Evolutionary conservation across 2,888 invertebrate genomes (phyloP), one percentile per base, ranked within the genome.

Genomic region (Drosophila mercatorum): DNA sequence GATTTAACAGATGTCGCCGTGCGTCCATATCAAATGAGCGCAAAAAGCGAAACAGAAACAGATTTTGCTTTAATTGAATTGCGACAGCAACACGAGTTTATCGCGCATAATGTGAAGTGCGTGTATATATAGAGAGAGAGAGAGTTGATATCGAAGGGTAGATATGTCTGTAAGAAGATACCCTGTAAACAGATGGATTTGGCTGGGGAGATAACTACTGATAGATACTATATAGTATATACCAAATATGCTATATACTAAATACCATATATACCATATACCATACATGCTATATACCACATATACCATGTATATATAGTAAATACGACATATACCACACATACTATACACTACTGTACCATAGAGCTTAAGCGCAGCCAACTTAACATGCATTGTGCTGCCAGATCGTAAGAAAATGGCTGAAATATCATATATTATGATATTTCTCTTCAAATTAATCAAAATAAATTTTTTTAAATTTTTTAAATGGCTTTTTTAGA

Each of bases 61-160:
- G 64, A 66, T 75, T 79, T 73, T 61, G 55, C 22, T 78, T 85
- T 83, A 88, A 86, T 88, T 88, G 86, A 85, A 84, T 76, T 78
- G 75, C 68, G 69, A 71, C 71, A 70, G 70, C 66, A 69, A 67
- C 68, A 72, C 47, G 67, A 61, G 66, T 72, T 78, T 66, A 34
- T 51, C 22, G 52, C 22, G 22, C 52, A 14, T 17, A 49, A 52
- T 52, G 22, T 52, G 34, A 36, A 52, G 6, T 64, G 60, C 60
- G 58, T 44, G 7, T 3, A 28, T 2, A 47, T 28, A 49, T 10
- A 26, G 22, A 17, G 17, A 17, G 17, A 17, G 17, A 17, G 22
- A 22, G 14, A 31, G 14, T 31, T 31, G 8, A 40, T 49, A 63
- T 65, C 41, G 12, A 10, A 34, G n/a, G 12, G 28, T 10, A 11